phyloP scores from a whole-genome alignment of 2,888 invertebrate genomes.

The Sisyra nigra region DNA sequence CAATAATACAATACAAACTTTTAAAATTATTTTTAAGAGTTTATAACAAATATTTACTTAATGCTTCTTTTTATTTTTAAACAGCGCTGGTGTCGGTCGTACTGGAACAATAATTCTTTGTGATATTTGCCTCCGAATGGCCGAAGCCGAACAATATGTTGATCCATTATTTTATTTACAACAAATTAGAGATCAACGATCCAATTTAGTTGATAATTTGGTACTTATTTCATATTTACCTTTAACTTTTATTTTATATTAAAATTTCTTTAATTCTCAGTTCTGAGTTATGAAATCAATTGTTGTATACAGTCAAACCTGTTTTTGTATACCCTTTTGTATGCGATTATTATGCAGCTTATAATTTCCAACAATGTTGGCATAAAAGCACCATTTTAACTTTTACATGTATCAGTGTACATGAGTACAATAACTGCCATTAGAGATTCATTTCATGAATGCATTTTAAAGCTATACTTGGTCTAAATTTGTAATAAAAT shows the following conservation, averaged over 20 bases:
- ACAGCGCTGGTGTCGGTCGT: conserved; percentile 42
- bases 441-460: no score
- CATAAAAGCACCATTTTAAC: no score
- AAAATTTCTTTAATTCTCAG: background rate
- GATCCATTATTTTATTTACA: conserved; percentile 21
- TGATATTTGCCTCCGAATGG: conserved; percentile 34
- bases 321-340: no score
- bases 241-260: background rate
- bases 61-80: conserved; percentile 21
- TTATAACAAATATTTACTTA: no score
- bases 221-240: conserved; percentile 6
- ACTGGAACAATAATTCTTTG: conserved; percentile 43
- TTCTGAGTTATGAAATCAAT: background rate
- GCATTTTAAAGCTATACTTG: no score
- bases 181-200: conserved; percentile 21
- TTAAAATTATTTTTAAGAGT: conserved; percentile 4
- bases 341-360: no score
- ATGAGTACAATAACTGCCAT: no score
- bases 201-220: conserved; percentile 26
- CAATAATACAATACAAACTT: no score
- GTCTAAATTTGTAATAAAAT: no score
- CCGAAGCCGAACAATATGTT: conserved; percentile 23
- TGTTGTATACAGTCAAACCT: no score
- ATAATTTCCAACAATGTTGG: no score
- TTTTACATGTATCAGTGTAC: no score